Base-by-base conservation (phyloP, 2,888 invertebrate species). In the Cryptus armator region DNA sequence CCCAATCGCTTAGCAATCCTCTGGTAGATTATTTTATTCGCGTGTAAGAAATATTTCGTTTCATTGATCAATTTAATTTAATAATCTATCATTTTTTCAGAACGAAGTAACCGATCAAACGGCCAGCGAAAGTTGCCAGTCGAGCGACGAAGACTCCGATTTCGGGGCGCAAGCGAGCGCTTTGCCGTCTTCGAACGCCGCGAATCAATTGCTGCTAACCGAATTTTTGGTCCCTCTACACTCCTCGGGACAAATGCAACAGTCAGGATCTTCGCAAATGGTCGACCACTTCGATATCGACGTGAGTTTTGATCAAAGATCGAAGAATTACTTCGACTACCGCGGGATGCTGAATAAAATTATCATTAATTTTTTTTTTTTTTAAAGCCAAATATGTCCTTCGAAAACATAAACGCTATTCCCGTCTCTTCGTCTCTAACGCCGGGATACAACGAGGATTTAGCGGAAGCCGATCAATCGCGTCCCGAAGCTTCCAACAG, bases 381-480 rank as follows among this genome's bases (percentile, higher is more conserved):
- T 71, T 19, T 37, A 12, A 71, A 91, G 92, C 87, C 82, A 24
- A 68, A 88, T 75, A 87, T 88, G 43, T 85, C 87, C 12, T 70
- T 84, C 7, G 90, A 91, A 24, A 83, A 81, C 74, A 76, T 84
- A 29, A 87, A 84, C 67, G 72, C 83, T 16, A 43, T 86, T 10
- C 85, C 88, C 2, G 76, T 80, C 67, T 32, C 84, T 12, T 86
- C 90, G 68, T 85, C 88, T 6, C 37, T 88, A 4, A 91, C 91
- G 76, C 88, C 92, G 14, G 92, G 90, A 51, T 91, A 95, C 85
- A 96, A 97, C 91, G 97, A 96, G 37, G 97, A 97, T 91, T 94
- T 97, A 87, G 97, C 97, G 0, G 97, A 97, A 93, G 97, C 97
- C 10, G 97, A 97, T 94, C 97, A 97, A 93, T 96, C 96, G 75